Evolutionary conservation across 2,797 vertebrate genomes (phyloP), one percentile per base, ranked within the genome.

Genomic region (Phaenicophaeus curvirostris): DNA sequence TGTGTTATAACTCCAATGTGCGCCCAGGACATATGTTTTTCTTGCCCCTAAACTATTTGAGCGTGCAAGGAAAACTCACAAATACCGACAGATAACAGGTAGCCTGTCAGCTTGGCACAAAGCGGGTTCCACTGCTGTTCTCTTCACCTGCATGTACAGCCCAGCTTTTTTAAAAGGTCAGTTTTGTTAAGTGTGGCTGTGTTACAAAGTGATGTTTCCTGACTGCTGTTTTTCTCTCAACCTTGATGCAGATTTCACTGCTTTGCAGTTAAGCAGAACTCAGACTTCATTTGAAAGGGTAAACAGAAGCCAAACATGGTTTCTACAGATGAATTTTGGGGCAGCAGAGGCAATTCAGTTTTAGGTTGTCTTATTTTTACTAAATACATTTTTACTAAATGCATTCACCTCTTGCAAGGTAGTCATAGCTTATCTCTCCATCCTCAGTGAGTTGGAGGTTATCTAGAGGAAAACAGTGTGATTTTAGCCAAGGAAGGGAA

Each of bases 81-180:
- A 3, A 2, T 11, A 27, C 11, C 37, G 16, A 28, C 11, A n/a
- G 35, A 2, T 8, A 33, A 3, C 62, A 28, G 15, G 21, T n/a
- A n/a, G n/a, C n/a, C n/a, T n/a, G n/a, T 55, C 18, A 37, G 9
- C 28, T 35, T 13, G 62, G 57, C 71, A 37, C 33, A n/a, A 42
- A 48, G 61, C 1, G 0, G n/a, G 39, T 13, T 10, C 31, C 8
- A 0, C 28, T 46, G 46, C 50, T 68, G 18, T 46, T 46, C 30
- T 24, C 18, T 24, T 57, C 58, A 37, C 24, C 30, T 8, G n/a
- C 9, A 15, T 18, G 62, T 58, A 23, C 5, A 46, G 16, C 20
- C 61, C 37, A 10, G 8, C 18, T n/a, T 41, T 58, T 72, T 8
- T 1, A 51, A 85, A 81, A 17, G 8, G 6, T 8, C 41, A 2